Percentiles rank a stretch among this genome's conserved stretches.
phyloP scores from a whole-genome alignment of 2,113 vertebrate genomes.

The Hystrix brachyura region DNA sequence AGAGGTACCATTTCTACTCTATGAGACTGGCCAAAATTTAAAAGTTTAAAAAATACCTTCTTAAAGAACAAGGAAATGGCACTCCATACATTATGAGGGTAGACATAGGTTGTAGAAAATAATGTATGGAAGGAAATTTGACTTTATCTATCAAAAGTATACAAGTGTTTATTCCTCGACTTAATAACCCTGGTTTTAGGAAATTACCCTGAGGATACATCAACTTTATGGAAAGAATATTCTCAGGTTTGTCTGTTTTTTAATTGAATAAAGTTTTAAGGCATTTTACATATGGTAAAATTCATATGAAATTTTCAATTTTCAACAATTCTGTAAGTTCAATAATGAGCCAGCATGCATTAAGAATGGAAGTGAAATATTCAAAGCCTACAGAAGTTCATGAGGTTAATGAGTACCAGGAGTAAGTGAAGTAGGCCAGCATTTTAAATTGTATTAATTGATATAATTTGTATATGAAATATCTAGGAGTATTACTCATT shows the following conservation, averaged over 20 bases:
- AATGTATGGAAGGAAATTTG: background rate
- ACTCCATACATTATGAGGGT: background rate
- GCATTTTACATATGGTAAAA: background rate
- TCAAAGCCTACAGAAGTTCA: background rate
- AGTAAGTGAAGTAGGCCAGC: background rate
- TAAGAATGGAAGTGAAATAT: conserved; percentile 13
- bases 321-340: background rate
- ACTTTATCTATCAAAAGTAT: background rate
- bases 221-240: background rate
- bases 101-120: background rate
- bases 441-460: background rate
- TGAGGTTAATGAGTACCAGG: background rate
- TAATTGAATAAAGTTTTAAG: background rate
- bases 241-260: background rate
- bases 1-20: conserved; percentile 24
- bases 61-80: conserved; percentile 45
- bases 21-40: conserved; percentile 7
- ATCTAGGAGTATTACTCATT: background rate
- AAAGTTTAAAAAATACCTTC: conserved; percentile 1
- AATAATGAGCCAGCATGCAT: background rate
- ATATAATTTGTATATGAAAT: background rate
- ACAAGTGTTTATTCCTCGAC: background rate
- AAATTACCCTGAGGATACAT: conserved; percentile 22
- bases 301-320: background rate
- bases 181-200: background rate